phyloP scores from a whole-genome alignment of 2,888 invertebrate species.

The Sesia apiformis region DNA sequence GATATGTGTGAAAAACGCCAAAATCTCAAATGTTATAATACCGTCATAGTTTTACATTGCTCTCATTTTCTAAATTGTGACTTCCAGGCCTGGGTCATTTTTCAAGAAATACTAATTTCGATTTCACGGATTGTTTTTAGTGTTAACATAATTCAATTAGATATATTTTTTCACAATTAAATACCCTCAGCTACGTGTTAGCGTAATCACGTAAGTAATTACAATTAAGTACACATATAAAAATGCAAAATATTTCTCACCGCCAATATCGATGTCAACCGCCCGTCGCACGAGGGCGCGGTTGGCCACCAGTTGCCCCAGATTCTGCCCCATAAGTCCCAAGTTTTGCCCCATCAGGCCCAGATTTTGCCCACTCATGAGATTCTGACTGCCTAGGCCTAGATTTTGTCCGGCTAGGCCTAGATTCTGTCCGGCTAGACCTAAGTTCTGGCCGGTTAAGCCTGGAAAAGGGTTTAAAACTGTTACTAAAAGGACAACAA shows the following conservation, averaged over 20 bases:
- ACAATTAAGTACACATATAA: not conserved
- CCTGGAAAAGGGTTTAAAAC: slow-evolving; percentile 22
- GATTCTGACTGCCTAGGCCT: slow-evolving; percentile 31
- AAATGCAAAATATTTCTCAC: slow-evolving; percentile 11
- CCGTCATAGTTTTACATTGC: too few relatives aligned
- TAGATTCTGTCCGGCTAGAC: slow-evolving; percentile 4
- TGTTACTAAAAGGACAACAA: too few relatives aligned
- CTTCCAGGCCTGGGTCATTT: too few relatives aligned
- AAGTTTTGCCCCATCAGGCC: slow-evolving; percentile 40
- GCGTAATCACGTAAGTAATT: not conserved
- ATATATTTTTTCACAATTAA: not conserved
- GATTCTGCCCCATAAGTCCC: slow-evolving; percentile 43
- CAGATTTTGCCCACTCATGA: slow-evolving; percentile 25
- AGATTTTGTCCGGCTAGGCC: slow-evolving; percentile 8
- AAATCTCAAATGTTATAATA: too few relatives aligned
- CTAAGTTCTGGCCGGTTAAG: slow-evolving; percentile 44
- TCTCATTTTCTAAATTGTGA: too few relatives aligned
- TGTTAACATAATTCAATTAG: not conserved
- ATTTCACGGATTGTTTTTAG: too few relatives aligned
- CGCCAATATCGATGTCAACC: slow-evolving; percentile 47
- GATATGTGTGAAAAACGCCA: too few relatives aligned
- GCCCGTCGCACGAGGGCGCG: slow-evolving; percentile 47
- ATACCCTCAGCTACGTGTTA: not conserved
- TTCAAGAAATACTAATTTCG: too few relatives aligned
- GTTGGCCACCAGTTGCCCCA: slow-evolving; percentile 55